phyloP scores from a whole-genome alignment of 1,140 invertebrate species.

The Zaprionus ghesquierei region DNA sequence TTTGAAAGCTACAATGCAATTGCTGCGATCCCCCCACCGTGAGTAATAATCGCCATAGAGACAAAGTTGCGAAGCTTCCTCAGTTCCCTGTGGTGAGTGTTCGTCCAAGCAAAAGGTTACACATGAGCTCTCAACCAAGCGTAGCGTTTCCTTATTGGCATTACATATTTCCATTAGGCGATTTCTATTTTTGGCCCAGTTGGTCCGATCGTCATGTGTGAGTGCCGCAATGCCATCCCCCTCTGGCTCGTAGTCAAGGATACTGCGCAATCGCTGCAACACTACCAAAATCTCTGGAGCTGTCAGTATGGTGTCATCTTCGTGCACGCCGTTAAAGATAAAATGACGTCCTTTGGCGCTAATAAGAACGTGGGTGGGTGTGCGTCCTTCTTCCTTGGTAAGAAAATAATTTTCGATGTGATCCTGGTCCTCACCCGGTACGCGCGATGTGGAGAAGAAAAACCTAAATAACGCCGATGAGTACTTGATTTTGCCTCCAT shows the following conservation, averaged over 20 bases:
- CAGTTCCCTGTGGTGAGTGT: constrained; percentile 73
- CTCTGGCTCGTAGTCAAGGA: constrained; percentile 72
- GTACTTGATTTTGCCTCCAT: constrained; percentile 80
- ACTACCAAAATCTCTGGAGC: constrained; percentile 82
- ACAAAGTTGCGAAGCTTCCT: constrained; percentile 70
- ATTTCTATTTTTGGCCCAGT: constrained; percentile 85
- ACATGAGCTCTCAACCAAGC: constrained; percentile 86
- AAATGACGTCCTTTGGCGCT: constrained; percentile 85
- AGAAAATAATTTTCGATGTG: constrained; percentile 79
- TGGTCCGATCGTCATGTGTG: constrained; percentile 86
- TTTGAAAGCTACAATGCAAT: constrained; percentile 83
- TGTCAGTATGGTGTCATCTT: constrained; percentile 72
- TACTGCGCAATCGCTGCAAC: constrained; percentile 85
- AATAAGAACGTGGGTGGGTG: constrained; percentile 83
- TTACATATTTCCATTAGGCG: constrained; percentile 84
- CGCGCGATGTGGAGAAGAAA: constrained; percentile 87
- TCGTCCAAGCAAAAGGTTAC: constrained; percentile 85
- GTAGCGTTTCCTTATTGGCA: constrained; percentile 85
- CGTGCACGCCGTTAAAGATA: constrained; percentile 69
- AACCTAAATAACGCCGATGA: constrained; percentile 85
- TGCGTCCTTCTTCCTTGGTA: constrained; percentile 60
- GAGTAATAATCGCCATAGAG: constrained; percentile 83
- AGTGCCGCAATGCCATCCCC: constrained; percentile 85
- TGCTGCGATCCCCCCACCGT: constrained; percentile 85
- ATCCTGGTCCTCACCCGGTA: constrained; percentile 87